Base-by-base conservation (phyloP, 2,888 invertebrate species). In the Ligdia adustata region DNA sequence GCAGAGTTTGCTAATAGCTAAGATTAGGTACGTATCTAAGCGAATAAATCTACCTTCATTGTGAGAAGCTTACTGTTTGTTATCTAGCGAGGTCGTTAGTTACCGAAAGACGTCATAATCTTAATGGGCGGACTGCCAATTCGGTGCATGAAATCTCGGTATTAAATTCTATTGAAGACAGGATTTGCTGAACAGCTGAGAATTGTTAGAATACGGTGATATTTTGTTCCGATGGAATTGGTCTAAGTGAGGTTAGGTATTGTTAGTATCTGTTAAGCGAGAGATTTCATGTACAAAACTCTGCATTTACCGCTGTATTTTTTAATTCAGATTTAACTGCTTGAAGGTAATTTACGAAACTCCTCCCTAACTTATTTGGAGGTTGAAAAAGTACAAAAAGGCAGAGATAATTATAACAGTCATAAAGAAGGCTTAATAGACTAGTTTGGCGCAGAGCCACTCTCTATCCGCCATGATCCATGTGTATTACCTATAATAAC, bases 401-500 rank as follows among this genome's bases (percentile, higher is more conserved):
- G n/a, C n/a, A n/a, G n/a, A 2, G 9, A 29, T 38, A 34, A 48
- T 38, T 42, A 41, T 37, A 12, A 31, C 9, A 32, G 32, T 5
- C n/a, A 37, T 48, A 42, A 48, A 35, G 22, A 22, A 33, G 26
- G n/a, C 26, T 31, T 29, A 24, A 2, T 4, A 31, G 18, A 18
- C 20, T 29, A 39, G 40, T 38, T 48, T 51, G 55, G 51, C 51
- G 34, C 22, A 7, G 31, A 41, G 48, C 48, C 55, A 52, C 28
- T 37, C 12, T 40, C 22, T 22, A 40, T 41, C 11, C 42, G 31
- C 34, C 11, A 24, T 39, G 46, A 37, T 41, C 39, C 43, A 43
- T 62, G 51, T 57, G 45, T 50, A 50, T 47, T 43, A 52, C 34
- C 49, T 53, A 22, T 58, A 54, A 50, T 52, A 57, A 40, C 35